phyloP scores from a whole-genome alignment of 2,888 invertebrate genomes.

The Kryphioiulus occultus region DNA sequence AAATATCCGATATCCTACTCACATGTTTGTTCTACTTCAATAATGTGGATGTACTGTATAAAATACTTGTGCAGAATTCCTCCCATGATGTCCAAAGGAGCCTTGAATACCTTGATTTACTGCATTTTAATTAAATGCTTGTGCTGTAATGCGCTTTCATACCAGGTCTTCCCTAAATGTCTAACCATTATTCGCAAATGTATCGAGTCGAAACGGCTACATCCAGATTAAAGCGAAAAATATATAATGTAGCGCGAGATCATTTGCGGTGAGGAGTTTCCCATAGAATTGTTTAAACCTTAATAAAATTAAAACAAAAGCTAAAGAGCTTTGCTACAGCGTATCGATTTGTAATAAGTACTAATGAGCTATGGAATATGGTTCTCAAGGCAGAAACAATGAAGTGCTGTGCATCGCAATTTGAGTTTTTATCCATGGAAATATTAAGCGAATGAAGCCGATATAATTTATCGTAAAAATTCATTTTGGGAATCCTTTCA shows the following conservation, averaged over 20 bases:
- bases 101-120: too few relatives aligned
- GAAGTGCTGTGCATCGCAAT: background rate
- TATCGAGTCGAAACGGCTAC: too few relatives aligned
- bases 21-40: too few relatives aligned
- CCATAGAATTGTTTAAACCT: background rate
- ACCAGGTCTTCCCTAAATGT: too few relatives aligned
- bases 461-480: background rate
- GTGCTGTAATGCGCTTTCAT: too few relatives aligned
- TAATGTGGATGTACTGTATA: too few relatives aligned
- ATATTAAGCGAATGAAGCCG: background rate
- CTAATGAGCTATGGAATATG: background rate
- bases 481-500: background rate
- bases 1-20: too few relatives aligned
- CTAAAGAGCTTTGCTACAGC: background rate
- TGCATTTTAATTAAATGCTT: too few relatives aligned
- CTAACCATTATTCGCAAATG: too few relatives aligned
- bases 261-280: background rate
- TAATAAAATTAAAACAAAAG: slow-evolving; percentile 28
- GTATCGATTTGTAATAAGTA: slow-evolving; percentile 28
- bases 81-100: too few relatives aligned
- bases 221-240: background rate
- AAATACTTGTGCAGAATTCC: too few relatives aligned
- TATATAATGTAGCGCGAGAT: background rate
- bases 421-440: background rate
- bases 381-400: background rate